Evolutionary conservation across 2,797 vertebrate species (phyloP), one percentile per base, ranked within the genome.

Genomic region (Enteromius treurensis): DNA sequence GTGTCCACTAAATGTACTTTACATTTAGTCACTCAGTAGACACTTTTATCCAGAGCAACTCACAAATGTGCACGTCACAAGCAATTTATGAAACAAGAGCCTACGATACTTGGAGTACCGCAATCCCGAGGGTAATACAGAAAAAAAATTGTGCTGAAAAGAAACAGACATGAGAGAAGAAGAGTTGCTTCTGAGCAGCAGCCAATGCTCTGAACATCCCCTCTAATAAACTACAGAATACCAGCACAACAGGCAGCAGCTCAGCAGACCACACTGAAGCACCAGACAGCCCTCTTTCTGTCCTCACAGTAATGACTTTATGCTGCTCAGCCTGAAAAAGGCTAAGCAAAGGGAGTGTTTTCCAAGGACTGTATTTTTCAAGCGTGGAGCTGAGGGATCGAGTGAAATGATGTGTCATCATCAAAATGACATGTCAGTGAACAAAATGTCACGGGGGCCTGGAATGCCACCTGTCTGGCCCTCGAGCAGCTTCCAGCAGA

Each of bases 351-450:
- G 32, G 32, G 37, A 71, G 71, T 80, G 60, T 73, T 79, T 85
- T 58, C 74, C 11, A 1, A 68, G 64, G 19, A 73, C 64, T 45
- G 34, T 89, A 76, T 82, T 84, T 86, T 74, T 21, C 26, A 87
- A 84, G 88, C 82, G 89, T 84, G 88, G 77, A 37, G 64, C 84
- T 83, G 13, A 51, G 77, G 84, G 67, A 14, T 91, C 74, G 74
- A 86, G 90, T 89, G 90, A 91, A 92, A 86, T 80, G 82, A 91
- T 88, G 92, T 90, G 53, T 91, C 88, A 90, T 89, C 90, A 87
- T 81, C 75, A 77, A 88, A 90, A 84, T 90, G 91, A 91, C 88
- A 90, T 64, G 10, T 29, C n/a, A 71, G 65, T 8, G 71, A 65
- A 83, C 26, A 80, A 87, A 88, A 87, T 87, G 71, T 80, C 76